phyloP scores from a whole-genome alignment of 2,797 vertebrate genomes.

The Sebastes hubbsi region DNA sequence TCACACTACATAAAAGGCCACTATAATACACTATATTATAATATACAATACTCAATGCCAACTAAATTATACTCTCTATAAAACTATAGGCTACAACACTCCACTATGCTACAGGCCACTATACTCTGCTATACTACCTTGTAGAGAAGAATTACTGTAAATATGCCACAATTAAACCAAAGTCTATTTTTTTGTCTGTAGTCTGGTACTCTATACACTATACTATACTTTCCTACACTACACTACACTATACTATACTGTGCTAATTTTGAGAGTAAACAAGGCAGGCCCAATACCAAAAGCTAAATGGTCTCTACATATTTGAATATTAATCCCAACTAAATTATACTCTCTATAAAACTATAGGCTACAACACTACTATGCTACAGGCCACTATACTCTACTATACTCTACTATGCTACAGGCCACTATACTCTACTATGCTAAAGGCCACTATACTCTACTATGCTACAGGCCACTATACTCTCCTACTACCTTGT shows the following conservation, averaged over 20 bases:
- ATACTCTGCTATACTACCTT: not conserved
- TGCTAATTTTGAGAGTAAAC: not conserved
- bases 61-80: not conserved
- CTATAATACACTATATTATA: not conserved
- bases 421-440: no score
- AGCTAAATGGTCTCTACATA: not conserved
- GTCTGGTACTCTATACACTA: not conserved
- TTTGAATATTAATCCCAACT: not conserved
- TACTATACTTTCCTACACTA: not conserved
- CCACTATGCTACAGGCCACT: not conserved
- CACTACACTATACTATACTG: not conserved
- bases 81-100: not conserved
- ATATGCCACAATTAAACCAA: no score
- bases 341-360: not conserved
- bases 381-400: no score
- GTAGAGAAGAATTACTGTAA: no score
- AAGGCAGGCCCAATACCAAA: not conserved
- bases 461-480: no score
- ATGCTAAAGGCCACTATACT: no score
- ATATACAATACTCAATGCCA: not conserved
- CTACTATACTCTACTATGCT: no score
- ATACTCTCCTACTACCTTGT: not conserved
- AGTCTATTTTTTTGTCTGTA: no score
- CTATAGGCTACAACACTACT: not conserved
- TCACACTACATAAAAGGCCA: constrained; percentile 14